Percentiles rank a stretch among this genome's conserved stretches.
These are phyloP conservation scores for Leptonema lineaticorne DNA, from an alignment of 1,140 invertebrate species.

Conservation along the genomic window DNA sequence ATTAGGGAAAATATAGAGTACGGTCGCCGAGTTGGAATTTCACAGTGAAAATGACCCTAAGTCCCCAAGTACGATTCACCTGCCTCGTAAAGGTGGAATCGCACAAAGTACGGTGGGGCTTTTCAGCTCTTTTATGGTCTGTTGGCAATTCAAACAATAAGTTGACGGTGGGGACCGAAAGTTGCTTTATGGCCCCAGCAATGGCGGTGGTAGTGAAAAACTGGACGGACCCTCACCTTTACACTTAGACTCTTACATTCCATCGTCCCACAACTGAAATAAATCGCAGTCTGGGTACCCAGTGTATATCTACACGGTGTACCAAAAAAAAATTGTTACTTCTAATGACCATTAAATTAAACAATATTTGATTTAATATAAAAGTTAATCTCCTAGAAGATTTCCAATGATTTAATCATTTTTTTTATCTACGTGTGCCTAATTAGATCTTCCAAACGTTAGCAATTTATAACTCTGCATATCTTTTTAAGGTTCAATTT, in stretches of 20 bases:
- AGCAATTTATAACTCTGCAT: too few species aligned
- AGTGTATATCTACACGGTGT: too few species aligned
- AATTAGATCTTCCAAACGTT: too few species aligned
- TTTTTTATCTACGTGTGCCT: too few species aligned
- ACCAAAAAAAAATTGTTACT: too few species aligned
- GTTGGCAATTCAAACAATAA: conserved; percentile 30
- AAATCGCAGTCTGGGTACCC: background rate
- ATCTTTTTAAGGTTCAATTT: too few species aligned
- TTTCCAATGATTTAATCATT: too few species aligned
- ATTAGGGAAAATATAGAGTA: background rate
- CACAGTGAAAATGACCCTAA: conserved; percentile 14
- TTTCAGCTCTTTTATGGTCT: conserved; percentile 26
- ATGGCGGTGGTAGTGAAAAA: background rate
- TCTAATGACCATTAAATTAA: too few species aligned
- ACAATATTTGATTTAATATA: too few species aligned
- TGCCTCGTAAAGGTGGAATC: conserved; percentile 17
- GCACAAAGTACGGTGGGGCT: conserved; percentile 13
- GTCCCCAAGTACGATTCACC: conserved; percentile 10
- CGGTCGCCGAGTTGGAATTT: background rate
- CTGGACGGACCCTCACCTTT: background rate
- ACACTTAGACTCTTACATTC: background rate
- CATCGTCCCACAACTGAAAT: background rate
- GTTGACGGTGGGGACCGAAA: conserved; percentile 16
- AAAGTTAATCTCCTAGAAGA: too few species aligned
- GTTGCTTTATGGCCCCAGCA: conserved; percentile 14